Base-by-base conservation (phyloP, 1,140 invertebrate genomes). In the Epicauta chinensis region DNA sequence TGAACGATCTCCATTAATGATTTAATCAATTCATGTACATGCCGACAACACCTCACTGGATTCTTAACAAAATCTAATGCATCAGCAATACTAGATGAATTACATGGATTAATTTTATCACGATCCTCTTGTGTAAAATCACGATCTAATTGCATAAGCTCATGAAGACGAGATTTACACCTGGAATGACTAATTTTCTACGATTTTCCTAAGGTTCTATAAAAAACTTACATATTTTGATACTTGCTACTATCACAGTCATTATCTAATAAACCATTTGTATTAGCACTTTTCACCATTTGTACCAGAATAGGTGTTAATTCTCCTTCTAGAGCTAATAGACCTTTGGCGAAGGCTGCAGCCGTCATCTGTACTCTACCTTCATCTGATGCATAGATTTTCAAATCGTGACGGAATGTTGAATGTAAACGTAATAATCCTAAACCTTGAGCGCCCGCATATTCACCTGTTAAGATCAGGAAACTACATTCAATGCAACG, bases 241-340 rank as follows among this genome's bases (percentile, higher is more conserved):
- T 90, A 92, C 75, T 97, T 97, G 62, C 89, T 92, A 14, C 91
- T 93, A 71, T 97, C 94, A 66, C 93, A 94, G 69, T 99, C 96
- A 68, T 98, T 97, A 69, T 99, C 97, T 16, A 99, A 71, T 9
- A 99, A 71, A 2, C 97, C 96, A 74, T 99, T 99, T 0, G 96
- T 99, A 67, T 99, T 98, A 1, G 96, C 96, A 63, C 91, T 96
- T 71, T 99, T 99, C 1, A 99, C 97, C 97, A 99, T 99, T 74
- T 99, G 97, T 10, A 98, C 95, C 11, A 99, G 74, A 69, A 99
- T 99, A 0, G 97, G 97, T 0, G 97, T 97, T 2, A 99, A 75
- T 73, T 99, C 96, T 7, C 97, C 97, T 75, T 99, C 97, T 30
- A 99, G 70, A 0, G 97, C 97, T 0, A 99, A 73, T 15, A 99